Percentiles rank a stretch among this genome's conserved stretches.
phyloP scores from a whole-genome alignment of 2,888 invertebrate species.

The Yponomeuta cagnagella region DNA sequence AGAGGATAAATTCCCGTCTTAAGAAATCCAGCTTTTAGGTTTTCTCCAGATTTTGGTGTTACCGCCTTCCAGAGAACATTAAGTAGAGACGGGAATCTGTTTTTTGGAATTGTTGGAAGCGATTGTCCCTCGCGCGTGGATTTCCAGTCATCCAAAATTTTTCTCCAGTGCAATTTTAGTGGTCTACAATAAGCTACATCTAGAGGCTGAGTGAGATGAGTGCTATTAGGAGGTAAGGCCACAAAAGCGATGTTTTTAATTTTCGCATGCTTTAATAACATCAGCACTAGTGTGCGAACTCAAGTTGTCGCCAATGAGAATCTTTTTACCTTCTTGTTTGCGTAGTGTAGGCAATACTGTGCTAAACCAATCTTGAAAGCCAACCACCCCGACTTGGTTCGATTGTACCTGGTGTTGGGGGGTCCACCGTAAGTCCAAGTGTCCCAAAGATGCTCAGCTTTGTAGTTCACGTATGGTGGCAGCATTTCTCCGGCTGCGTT shows the following conservation, averaged over 20 bases:
- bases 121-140: neutral
- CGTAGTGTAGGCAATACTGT: no score
- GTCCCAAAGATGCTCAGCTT: conserved; percentile 6
- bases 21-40: neutral
- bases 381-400: neutral
- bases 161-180: neutral
- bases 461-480: conserved; percentile 6
- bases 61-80: neutral
- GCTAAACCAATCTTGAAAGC: no score
- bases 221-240: neutral
- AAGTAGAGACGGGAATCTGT: neutral
- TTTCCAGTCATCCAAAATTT: neutral
- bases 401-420: conserved; percentile 1
- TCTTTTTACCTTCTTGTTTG: no score
- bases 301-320: no score
- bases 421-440: conserved; percentile 6
- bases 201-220: neutral
- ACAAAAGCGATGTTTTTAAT: no score
- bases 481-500: conserved; percentile 19
- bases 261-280: no score
- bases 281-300: no score
- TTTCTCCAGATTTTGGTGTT: neutral
- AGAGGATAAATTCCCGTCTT: neutral
- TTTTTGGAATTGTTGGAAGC: neutral
- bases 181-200: no score